Evolutionary conservation across 2,797 vertebrate genomes (phyloP).

Genomic region (Vespertilio murinus): DNA sequence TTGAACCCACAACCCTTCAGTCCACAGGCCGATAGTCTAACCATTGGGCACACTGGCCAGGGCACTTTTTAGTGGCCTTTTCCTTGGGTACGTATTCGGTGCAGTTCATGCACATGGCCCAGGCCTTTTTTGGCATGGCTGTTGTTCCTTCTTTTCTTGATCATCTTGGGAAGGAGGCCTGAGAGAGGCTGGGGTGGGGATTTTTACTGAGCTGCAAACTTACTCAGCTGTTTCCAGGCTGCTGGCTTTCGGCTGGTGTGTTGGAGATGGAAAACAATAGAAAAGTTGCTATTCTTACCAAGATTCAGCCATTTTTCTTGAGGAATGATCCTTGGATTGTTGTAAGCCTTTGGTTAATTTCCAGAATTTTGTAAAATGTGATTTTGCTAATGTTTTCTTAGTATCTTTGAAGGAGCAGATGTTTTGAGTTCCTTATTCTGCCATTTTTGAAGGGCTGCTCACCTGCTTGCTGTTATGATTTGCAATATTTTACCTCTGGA

Average conservation of each 20-base stretch:
- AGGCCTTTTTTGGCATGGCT: neutral
- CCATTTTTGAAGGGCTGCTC: neutral
- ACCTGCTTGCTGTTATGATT: neutral
- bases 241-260: neutral
- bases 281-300: neutral
- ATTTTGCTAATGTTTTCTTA: slow-evolving; percentile 5
- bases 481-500: neutral
- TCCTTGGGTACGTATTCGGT: neutral
- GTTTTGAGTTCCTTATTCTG: neutral
- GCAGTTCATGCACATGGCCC: neutral
- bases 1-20: no score
- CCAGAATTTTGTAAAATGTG: neutral
- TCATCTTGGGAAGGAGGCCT: neutral
- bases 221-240: neutral
- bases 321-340: neutral
- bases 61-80: neutral
- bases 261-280: neutral
- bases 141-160: neutral
- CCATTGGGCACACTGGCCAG: neutral
- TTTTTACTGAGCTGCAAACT: neutral
- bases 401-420: neutral
- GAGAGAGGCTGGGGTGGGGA: neutral
- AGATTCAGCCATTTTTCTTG: neutral
- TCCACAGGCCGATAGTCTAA: no score
- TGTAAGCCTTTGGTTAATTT: slow-evolving; percentile 11